These are phyloP conservation scores for Acanthaster planci DNA, from an alignment of 35 echinoderm and acorn worm species.

Conservation along the genomic window DNA sequence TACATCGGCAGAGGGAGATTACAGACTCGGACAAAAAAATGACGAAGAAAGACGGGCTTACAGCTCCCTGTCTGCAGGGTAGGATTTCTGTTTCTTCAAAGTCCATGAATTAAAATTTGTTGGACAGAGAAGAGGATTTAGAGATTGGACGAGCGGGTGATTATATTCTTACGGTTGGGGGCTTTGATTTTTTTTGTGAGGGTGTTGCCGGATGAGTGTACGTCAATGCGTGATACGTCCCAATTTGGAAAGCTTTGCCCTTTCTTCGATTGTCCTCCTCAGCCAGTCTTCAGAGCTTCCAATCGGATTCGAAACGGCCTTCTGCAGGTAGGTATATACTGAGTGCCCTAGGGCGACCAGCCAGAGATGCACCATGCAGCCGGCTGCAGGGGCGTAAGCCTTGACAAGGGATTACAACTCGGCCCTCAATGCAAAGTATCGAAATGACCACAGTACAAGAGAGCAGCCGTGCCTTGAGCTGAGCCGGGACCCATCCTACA, in stretches of 20 bases:
- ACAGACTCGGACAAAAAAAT: background rate
- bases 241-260: conserved; percentile 5
- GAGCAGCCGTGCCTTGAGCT: background rate
- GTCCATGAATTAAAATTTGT: background rate
- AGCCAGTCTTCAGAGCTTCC: too few relatives aligned
- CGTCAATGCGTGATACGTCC: background rate
- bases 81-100: conserved; percentile 6
- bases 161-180: background rate
- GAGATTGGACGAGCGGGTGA: background rate
- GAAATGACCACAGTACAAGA: conserved; percentile 25
- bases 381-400: conserved; percentile 2
- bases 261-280: background rate
- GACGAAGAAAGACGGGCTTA: background rate
- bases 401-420: conserved; percentile 12
- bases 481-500: conserved; percentile 2
- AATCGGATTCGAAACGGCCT: too few relatives aligned
- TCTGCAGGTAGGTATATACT: too few relatives aligned
- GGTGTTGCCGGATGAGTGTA: background rate
- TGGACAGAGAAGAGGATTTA: conserved; percentile 6
- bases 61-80: background rate
- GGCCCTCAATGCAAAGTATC: background rate
- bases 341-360: background rate
- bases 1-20: background rate
- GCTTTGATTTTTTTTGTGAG: background rate
- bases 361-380: background rate